phyloP scores from a whole-genome alignment of 2,797 vertebrate genomes.

The Myotis myotis region DNA sequence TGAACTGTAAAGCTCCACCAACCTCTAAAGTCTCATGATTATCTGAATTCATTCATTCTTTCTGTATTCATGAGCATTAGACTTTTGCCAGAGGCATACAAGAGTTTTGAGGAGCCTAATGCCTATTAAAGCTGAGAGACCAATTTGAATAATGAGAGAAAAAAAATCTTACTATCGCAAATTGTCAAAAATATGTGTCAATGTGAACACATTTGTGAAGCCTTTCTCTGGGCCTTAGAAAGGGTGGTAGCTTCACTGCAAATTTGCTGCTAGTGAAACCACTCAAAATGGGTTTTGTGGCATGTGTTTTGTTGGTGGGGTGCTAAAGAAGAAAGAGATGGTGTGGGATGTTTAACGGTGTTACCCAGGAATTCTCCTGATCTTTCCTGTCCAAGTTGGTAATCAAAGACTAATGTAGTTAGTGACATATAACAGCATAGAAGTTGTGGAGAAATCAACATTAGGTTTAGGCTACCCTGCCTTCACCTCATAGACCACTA shows the following conservation, averaged over 20 bases:
- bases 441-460: background rate
- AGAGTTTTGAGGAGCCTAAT: background rate
- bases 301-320: background rate
- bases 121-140: background rate
- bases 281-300: background rate
- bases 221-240: background rate
- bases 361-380: background rate
- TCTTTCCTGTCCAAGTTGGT: background rate
- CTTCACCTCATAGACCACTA: background rate
- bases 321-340: background rate
- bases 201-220: background rate
- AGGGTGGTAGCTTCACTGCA: background rate
- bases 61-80: background rate
- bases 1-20: background rate
- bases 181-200: background rate
- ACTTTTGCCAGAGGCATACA: background rate
- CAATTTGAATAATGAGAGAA: background rate
- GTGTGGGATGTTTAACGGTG: background rate
- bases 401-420: background rate
- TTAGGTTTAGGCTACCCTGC: background rate
- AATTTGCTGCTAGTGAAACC: background rate
- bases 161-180: background rate
- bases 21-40: background rate
- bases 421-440: background rate
- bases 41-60: background rate